Percentiles rank a stretch among this genome's conserved stretches.
Evolutionary conservation across 2,113 vertebrate genomes (phyloP).

Genomic region (Natator depressus): DNA sequence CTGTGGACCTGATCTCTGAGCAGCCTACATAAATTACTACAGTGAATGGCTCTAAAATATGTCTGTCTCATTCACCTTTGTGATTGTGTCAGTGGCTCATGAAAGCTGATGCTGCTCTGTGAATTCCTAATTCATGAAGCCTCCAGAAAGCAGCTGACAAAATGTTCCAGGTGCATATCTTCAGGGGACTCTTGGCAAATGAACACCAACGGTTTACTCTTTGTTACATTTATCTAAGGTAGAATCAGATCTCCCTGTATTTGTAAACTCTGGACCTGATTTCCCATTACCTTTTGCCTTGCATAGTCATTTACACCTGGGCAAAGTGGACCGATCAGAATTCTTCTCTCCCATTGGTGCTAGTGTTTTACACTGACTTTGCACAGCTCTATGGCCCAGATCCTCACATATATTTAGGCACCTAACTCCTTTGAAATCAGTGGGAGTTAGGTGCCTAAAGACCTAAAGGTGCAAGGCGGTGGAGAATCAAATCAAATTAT

Average conservation of each 20-base stretch:
- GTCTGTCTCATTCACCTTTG: background rate
- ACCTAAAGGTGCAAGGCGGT: background rate
- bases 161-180: background rate
- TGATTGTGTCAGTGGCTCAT: background rate
- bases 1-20: background rate
- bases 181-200: conserved; percentile 42
- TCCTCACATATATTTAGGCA: background rate
- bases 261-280: background rate
- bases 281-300: background rate
- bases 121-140: background rate
- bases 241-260: background rate
- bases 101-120: background rate
- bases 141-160: conserved; percentile 16
- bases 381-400: background rate
- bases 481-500: background rate
- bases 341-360: background rate
- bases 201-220: background rate
- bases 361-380: accelerated
- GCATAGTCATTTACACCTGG: background rate
- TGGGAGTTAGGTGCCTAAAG: background rate
- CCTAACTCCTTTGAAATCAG: background rate
- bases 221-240: background rate
- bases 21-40: conserved; percentile 7
- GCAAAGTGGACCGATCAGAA: background rate
- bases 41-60: background rate